Conservation (phyloP, 2,113 vertebrate genomes). For the Atlantisia rogersi region DNA sequence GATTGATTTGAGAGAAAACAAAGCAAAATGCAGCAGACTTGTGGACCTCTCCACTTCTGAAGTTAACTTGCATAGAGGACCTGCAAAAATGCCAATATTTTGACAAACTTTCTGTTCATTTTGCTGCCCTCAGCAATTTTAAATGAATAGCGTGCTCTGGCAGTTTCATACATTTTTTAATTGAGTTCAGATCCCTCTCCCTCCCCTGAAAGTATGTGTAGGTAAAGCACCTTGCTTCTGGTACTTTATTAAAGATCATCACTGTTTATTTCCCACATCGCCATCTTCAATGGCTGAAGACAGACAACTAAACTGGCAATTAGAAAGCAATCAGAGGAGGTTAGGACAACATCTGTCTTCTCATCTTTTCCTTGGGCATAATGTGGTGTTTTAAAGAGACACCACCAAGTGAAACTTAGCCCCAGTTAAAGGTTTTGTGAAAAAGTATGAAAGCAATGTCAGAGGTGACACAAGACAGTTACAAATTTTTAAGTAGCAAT, state of each 20-base stretch:
- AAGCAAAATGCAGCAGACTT: background rate
- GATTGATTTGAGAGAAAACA: background rate
- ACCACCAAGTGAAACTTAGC: background rate
- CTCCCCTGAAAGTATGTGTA: background rate
- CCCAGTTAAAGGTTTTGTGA: fast-evolving
- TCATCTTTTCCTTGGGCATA: background rate
- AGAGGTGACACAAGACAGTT: fast-evolving
- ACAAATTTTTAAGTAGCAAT: background rate
- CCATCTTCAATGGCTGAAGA: constrained; percentile 9
- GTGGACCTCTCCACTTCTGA: background rate
- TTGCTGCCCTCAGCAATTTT: background rate
- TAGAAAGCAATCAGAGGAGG: constrained; percentile 48
- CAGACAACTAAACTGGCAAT: constrained; percentile 28
- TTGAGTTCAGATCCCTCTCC: constrained; percentile 10
- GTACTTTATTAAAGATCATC: constrained; percentile 19
- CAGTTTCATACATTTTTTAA: constrained; percentile 16
- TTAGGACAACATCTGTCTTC: constrained; percentile 54
- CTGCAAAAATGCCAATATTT: background rate
- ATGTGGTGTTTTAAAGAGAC: background rate
- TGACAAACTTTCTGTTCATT: background rate
- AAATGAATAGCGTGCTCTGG: background rate
- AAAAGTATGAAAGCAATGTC: background rate
- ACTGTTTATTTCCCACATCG: constrained; percentile 49
- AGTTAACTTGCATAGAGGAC: background rate
- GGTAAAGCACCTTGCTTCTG: background rate